phyloP scores from a whole-genome alignment of 2,113 vertebrate species.

The Ciconia maguari region DNA sequence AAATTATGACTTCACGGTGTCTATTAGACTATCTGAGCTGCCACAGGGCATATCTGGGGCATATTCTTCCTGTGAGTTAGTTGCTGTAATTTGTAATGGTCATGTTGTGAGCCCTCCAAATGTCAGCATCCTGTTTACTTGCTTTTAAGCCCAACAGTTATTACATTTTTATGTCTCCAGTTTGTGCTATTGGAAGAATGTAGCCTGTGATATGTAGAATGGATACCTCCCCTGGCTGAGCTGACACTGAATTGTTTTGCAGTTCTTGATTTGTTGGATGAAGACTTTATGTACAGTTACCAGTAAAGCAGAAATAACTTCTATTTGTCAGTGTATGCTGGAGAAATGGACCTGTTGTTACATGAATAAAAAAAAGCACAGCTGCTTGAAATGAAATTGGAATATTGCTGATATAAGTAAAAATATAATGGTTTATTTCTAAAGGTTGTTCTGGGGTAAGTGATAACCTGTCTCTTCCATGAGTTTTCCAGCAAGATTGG shows the following conservation, averaged over 20 bases:
- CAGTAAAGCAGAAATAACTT: rapidly evolving
- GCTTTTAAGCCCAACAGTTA: background rate
- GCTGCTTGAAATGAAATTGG: background rate
- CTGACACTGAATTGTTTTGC: background rate
- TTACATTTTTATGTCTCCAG: background rate
- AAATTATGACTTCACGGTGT: slow-evolving; percentile 26
- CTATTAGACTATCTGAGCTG: background rate
- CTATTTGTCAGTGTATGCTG: background rate
- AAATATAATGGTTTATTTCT: background rate
- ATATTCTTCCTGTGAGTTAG: background rate
- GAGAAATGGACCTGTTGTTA: background rate
- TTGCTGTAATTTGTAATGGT: background rate
- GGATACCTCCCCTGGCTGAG: background rate
- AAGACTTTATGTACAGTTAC: rapidly evolving
- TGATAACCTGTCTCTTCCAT: background rate
- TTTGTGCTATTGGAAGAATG: background rate
- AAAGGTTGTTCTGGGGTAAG: background rate
- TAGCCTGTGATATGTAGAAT: background rate
- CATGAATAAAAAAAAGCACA: background rate
- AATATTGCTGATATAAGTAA: background rate
- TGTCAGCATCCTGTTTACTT: slow-evolving; percentile 25
- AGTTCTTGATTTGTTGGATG: background rate
- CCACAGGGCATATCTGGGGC: background rate
- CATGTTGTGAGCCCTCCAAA: background rate
- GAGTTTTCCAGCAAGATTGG: background rate